Evolutionary conservation across 2,888 invertebrate species (phyloP).

Genomic region (Cremastinae sp.): DNA sequence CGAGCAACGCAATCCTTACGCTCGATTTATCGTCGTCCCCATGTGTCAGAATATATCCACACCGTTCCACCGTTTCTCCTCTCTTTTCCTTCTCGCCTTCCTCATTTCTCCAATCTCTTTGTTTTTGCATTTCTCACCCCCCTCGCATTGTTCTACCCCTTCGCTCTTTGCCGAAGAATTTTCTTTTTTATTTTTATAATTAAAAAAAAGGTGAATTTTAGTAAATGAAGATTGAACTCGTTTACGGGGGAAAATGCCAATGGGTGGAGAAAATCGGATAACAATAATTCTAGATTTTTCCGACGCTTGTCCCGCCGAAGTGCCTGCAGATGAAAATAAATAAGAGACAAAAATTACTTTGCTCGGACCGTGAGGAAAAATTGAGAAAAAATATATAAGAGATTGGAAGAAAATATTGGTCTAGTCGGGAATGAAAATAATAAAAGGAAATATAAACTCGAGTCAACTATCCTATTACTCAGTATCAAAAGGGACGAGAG

Average conservation of each 20-base stretch:
- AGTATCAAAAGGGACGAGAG: conserved; percentile 45
- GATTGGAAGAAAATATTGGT: conserved; percentile 8
- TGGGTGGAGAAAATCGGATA: no score
- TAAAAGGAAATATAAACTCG: conserved; percentile 6
- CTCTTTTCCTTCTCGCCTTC: conserved; percentile 14
- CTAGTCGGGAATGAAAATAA: conserved; percentile 2
- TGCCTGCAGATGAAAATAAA: conserved; percentile 9
- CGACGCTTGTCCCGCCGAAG: neutral
- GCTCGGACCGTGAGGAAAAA: no score
- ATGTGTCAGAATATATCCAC: conserved; percentile 56
- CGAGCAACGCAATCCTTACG: conserved; percentile 45
- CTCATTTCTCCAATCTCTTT: neutral
- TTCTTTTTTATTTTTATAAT: neutral
- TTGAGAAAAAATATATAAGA: neutral
- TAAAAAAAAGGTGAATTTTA: neutral
- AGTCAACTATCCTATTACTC: conserved; percentile 48
- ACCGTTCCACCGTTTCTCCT: conserved; percentile 46
- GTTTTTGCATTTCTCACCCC: conserved; percentile 63
- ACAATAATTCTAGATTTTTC: neutral
- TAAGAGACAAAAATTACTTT: conserved; percentile 10
- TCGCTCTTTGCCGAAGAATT: neutral
- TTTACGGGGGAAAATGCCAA: no score
- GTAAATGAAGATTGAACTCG: neutral
- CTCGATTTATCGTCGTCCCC: conserved; percentile 57
- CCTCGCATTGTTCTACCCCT: conserved; percentile 12